phyloP scores from a whole-genome alignment of 2,113 vertebrate genomes.

The Argyrosomus japonicus region DNA sequence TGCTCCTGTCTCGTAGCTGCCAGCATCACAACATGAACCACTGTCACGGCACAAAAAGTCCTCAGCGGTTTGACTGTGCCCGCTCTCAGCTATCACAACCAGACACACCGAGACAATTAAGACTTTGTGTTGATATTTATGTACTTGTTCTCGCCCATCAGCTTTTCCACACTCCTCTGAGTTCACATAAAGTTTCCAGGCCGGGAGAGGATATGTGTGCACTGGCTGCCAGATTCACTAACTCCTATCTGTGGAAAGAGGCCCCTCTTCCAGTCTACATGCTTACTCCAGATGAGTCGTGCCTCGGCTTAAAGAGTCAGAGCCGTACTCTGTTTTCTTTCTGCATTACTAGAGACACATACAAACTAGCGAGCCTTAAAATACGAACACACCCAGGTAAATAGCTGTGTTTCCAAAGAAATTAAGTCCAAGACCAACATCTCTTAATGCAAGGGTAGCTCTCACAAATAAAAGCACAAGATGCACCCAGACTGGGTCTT shows the following conservation, averaged over 20 bases:
- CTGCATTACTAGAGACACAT: constrained; percentile 14
- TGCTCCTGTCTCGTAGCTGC: constrained; percentile 44
- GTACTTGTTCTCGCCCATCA: constrained; percentile 25
- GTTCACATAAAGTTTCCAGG: constrained; percentile 60
- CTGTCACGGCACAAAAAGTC: constrained; percentile 24
- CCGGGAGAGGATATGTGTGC: constrained; percentile 40
- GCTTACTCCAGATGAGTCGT: constrained; percentile 30
- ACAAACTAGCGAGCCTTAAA: constrained; percentile 32
- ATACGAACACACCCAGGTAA: constrained; percentile 59
- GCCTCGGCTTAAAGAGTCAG: constrained; percentile 38
- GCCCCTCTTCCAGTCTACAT: constrained; percentile 19
- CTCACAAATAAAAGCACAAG: constrained; percentile 26
- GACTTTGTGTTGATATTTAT: constrained; percentile 24
- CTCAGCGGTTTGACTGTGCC: constrained; percentile 11
- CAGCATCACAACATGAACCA: constrained; percentile 30
- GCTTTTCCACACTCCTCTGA: constrained; percentile 45
- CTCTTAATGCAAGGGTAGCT: constrained; percentile 57
- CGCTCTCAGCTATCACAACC: neutral
- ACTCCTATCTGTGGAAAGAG: constrained; percentile 47
- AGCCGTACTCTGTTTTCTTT: constrained; percentile 20
- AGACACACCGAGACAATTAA: constrained; percentile 9
- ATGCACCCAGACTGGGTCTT: constrained; percentile 46
- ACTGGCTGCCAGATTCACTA: constrained; percentile 64
- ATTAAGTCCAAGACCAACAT: constrained; percentile 52
- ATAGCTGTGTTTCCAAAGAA: constrained; percentile 50